Evolutionary conservation across 2,888 invertebrate genomes (phyloP), one percentile per base, ranked within the genome.

Genomic region (Oxycera nigricornis): DNA sequence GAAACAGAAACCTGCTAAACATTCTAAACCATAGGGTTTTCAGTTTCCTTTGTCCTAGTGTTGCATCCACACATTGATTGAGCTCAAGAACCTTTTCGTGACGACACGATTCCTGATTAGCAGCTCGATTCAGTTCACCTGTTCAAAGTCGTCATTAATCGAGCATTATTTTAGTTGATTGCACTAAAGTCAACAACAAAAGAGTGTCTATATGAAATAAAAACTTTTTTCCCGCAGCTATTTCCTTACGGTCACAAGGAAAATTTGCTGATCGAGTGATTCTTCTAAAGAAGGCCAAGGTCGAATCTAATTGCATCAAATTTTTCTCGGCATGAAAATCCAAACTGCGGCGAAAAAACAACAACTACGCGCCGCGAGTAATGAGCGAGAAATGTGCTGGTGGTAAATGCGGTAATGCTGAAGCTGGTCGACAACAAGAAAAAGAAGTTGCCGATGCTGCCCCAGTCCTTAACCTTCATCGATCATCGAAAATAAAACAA

Each of bases 391-490:
- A 55, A 22, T n/a, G 24, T 55, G 24, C 55, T 55, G 24, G 24
- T 55, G 39, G n/a, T 39, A 0, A 39, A 14, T 39, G 14, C 39
- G 39, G 7, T n/a, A n/a, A 14, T 39, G 39, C 39, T 7, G 14
- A 39, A 7, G 14, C 39, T 39, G 9, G 7, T 39, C 39, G 39
- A 39, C 7, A 39, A 39, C 20, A 62, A 39, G 9, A 7, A 62
- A 24, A 62, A n/a, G n/a, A n/a, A n/a, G n/a, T n/a, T n/a, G n/a
- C n/a, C n/a, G n/a, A n/a, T n/a, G 14, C 41, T 50, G 52, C 52
- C 31, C n/a, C 68, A 68, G 68, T 68, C 68, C 68, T 68, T 68
- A 68, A 68, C 68, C 68, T 68, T 68, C 50, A 68, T 62, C 68
- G 52, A 68, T 68, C 68, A 68, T 52, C 68, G 39, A 62, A 50